phyloP scores from a whole-genome alignment of 64 coral and sea anemone species.

The Exaiptasia diaphana region DNA sequence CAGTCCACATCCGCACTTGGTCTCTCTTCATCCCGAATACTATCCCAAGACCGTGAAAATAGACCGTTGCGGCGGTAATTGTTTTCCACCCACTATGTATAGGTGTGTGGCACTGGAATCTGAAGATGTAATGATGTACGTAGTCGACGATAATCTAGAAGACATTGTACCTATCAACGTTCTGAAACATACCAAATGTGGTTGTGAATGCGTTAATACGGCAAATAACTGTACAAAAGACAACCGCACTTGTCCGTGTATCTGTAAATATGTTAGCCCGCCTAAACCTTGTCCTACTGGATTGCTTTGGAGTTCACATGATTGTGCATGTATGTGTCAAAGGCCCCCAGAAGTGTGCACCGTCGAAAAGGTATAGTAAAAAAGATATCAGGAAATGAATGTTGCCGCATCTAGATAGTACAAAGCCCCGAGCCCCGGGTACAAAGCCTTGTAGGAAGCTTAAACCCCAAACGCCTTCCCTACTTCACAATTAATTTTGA shows the following conservation, averaged over 20 bases:
- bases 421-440: too few species aligned
- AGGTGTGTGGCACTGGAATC: conserved; percentile 57
- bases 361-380: conserved; percentile 35
- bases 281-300: conserved; percentile 37
- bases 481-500: too few species aligned
- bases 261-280: conserved; percentile 46
- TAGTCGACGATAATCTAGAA: background rate
- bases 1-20: conserved; percentile 48
- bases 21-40: conserved; percentile 41
- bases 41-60: conserved; percentile 78
- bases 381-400: too few species aligned
- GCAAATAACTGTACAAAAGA: conserved; percentile 22
- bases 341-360: conserved; percentile 25
- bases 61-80: conserved; percentile 73
- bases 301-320: conserved; percentile 23
- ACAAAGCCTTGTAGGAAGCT: too few species aligned
- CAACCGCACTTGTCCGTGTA: conserved; percentile 35
- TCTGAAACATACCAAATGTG: conserved; percentile 82
- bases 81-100: conserved; percentile 5
- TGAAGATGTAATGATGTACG: conserved; percentile 5
- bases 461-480: too few species aligned
- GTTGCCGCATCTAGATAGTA: too few species aligned
- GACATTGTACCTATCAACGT: background rate
- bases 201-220: conserved; percentile 52
- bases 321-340: conserved; percentile 56